Conservation (phyloP, 2,888 invertebrate species). For the Halictus quadricinctus region DNA sequence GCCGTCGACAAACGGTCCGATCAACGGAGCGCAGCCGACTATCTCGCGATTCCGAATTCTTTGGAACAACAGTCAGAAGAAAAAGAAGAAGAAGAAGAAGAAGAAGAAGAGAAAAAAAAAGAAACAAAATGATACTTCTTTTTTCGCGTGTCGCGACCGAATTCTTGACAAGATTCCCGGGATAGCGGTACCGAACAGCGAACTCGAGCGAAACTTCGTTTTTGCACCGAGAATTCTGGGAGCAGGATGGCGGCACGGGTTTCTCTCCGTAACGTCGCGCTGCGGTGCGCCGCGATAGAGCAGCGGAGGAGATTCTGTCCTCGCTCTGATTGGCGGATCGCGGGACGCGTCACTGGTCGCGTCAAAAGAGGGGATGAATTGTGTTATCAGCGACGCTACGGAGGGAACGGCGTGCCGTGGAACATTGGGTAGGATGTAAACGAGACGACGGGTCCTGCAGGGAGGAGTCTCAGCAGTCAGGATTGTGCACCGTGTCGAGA, state of each 20-base stretch:
- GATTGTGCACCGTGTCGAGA: constrained; percentile 42
- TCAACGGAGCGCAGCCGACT: not conserved
- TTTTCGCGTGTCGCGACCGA: not conserved
- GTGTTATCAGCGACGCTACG: not conserved
- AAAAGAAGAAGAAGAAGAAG: not conserved
- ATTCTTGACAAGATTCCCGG: not conserved
- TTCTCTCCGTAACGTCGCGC: not conserved
- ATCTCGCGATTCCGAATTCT: not conserved
- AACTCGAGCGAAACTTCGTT: constrained; percentile 7
- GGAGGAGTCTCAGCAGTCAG: constrained; percentile 39
- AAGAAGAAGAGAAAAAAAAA: not conserved
- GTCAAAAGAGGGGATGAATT: too few species aligned
- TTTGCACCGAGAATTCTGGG: not conserved
- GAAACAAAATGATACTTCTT: not conserved
- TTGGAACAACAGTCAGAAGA: not conserved
- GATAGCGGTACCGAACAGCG: constrained; percentile 1
- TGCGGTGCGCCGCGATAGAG: not conserved
- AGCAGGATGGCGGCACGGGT: not conserved
- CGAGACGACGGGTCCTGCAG: constrained; percentile 43
- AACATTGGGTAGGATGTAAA: constrained; percentile 29
- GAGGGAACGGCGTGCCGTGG: not conserved
- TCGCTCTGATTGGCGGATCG: too few species aligned
- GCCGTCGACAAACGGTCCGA: not conserved
- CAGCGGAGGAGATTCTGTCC: too few species aligned
- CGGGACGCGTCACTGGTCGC: too few species aligned